phyloP scores from a whole-genome alignment of 2,113 vertebrate species.

The Oncorhynchus nerka region DNA sequence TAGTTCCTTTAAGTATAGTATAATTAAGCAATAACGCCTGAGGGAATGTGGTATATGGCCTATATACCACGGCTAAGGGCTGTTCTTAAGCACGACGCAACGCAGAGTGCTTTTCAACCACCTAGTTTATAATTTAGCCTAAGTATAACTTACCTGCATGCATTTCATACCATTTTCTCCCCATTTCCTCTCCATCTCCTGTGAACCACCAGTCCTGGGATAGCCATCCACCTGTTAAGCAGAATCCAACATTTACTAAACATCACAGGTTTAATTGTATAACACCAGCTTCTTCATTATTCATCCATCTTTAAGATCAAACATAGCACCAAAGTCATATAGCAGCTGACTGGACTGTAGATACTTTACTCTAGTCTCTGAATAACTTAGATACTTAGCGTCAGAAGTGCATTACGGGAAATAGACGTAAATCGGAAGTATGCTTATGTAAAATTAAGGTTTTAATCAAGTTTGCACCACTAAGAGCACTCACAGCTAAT shows the following conservation, averaged over 20 bases:
- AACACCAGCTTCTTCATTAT: conserved; percentile 16
- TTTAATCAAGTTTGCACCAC: conserved; percentile 36
- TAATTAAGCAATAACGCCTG: no score
- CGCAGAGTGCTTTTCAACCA: no score
- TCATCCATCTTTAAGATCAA: conserved; percentile 40
- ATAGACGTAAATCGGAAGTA: not conserved
- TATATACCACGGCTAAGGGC: no score
- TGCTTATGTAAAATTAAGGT: conserved; percentile 43
- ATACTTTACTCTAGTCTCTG: conserved; percentile 28
- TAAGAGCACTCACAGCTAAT: conserved; percentile 11
- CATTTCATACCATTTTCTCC: not conserved
- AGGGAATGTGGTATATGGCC: no score
- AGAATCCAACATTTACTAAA: conserved; percentile 30
- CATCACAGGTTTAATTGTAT: conserved; percentile 13
- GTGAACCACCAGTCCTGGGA: not conserved
- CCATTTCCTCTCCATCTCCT: not conserved
- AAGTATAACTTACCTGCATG: conserved; percentile 1
- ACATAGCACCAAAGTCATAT: conserved; percentile 15
- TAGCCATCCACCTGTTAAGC: not conserved
- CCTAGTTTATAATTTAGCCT: conserved; percentile 14
- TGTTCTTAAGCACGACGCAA: no score
- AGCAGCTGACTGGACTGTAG: not conserved
- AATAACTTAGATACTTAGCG: conserved; percentile 52
- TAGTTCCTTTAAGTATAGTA: no score
- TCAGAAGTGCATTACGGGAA: conserved; percentile 34